Conservation (phyloP, 53 echinoderm and acorn worm species). For the Echinometra lucunter region DNA sequence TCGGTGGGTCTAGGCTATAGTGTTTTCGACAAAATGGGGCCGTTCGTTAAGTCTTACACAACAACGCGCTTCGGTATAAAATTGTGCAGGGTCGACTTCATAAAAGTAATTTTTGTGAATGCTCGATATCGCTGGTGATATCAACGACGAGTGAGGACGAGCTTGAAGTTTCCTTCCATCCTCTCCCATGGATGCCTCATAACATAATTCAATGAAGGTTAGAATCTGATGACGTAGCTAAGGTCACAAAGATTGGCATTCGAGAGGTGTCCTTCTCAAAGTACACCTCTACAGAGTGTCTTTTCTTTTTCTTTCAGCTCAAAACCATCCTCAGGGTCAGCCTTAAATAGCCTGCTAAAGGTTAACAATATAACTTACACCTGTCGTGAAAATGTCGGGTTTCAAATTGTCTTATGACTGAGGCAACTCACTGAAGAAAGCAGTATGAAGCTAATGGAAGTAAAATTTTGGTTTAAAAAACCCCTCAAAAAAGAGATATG, state of each 20-base stretch:
- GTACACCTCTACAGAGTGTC: neutral
- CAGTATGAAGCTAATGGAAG: neutral
- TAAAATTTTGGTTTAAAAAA: too few relatives aligned
- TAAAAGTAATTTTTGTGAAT: neutral
- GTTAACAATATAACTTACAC: conserved; percentile 6
- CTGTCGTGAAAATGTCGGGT: neutral
- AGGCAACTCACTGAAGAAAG: neutral
- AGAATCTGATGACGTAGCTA: conserved; percentile 31
- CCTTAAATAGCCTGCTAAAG: neutral
- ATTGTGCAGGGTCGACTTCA: neutral
- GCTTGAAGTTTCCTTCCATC: neutral
- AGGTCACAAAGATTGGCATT: neutral
- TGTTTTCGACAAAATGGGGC: too few relatives aligned
- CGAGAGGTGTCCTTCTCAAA: neutral
- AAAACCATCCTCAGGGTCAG: neutral
- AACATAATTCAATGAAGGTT: conserved; percentile 36
- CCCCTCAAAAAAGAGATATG: too few relatives aligned
- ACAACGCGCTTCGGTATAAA: too few relatives aligned
- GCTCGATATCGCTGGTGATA: neutral
- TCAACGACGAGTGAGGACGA: neutral
- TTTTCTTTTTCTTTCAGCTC: neutral
- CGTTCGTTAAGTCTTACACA: too few relatives aligned
- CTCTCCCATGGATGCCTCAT: neutral
- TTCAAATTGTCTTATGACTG: conserved; percentile 25
- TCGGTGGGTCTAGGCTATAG: too few relatives aligned